These are phyloP conservation scores for Lithobates pipiens DNA, from an alignment of 2,797 vertebrate genomes.

Conservation along the genomic window DNA sequence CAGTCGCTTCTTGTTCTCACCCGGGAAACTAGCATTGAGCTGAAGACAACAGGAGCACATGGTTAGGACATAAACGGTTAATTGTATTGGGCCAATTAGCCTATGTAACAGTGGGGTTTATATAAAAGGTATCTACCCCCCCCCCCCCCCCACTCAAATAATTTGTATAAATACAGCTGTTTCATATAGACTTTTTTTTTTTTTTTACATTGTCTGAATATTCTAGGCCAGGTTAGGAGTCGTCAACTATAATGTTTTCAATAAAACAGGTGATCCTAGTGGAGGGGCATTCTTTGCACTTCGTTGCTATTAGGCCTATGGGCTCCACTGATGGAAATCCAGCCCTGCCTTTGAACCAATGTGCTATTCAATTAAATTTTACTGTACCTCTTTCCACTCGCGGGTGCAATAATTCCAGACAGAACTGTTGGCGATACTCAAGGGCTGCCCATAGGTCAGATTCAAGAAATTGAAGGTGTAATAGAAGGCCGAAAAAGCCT, in stretches of 20 bases:
- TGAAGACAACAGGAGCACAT: background rate
- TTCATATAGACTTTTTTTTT: no score
- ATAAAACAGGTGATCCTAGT: background rate
- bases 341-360: background rate
- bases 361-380: background rate
- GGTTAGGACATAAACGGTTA: background rate
- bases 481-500: conserved; percentile 78
- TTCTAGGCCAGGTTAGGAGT: no score
- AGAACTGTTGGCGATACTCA: conserved; percentile 52
- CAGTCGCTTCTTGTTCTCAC: conserved; percentile 64
- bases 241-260: no score
- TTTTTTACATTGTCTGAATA: no score
- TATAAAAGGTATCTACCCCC: no score
- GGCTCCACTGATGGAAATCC: no score
- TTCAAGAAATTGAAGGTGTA: conserved; percentile 77
- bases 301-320: no score
- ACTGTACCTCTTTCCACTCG: conserved; percentile 71
- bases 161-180: no score
- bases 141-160: no score
- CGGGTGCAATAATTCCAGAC: conserved; percentile 71
- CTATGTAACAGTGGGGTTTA: no score
- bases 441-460: conserved; percentile 68
- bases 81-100: background rate
- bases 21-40: conserved; percentile 55
- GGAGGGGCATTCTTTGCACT: background rate